Evolutionary conservation across 2,113 vertebrate species (phyloP).

Genomic region (Astur gentilis): DNA sequence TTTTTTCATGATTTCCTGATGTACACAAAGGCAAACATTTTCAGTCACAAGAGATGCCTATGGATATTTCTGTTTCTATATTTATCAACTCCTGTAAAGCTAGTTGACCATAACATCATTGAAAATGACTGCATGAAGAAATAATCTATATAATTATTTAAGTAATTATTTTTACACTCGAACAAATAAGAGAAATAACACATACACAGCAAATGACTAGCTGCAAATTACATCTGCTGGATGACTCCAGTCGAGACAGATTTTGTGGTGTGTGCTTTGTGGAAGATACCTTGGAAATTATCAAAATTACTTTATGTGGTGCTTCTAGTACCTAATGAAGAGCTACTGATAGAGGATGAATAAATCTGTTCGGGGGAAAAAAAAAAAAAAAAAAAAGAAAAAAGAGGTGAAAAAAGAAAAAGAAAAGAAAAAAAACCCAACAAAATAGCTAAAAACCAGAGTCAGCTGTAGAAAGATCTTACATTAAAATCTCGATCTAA

Average conservation of each 20-base stretch:
- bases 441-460: neutral
- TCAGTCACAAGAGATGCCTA: neutral
- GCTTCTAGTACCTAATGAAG: neutral
- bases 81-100: neutral
- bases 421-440: rapidly evolving
- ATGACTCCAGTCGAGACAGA: neutral
- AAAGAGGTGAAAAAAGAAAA: rapidly evolving
- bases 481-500: neutral
- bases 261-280: neutral
- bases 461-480: neutral
- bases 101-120: neutral
- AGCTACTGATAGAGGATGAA: neutral
- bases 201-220: neutral
- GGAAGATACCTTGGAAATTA: neutral
- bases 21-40: neutral
- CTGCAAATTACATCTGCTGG: neutral
- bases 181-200: neutral
- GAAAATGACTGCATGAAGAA: neutral
- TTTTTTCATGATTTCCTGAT: neutral
- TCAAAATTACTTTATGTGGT: neutral
- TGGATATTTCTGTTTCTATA: neutral
- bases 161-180: neutral
- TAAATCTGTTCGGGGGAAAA: neutral
- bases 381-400: too few relatives aligned
- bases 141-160: neutral